phyloP scores from a whole-genome alignment of 2,113 vertebrate genomes.

The Planiliza haematocheilus region DNA sequence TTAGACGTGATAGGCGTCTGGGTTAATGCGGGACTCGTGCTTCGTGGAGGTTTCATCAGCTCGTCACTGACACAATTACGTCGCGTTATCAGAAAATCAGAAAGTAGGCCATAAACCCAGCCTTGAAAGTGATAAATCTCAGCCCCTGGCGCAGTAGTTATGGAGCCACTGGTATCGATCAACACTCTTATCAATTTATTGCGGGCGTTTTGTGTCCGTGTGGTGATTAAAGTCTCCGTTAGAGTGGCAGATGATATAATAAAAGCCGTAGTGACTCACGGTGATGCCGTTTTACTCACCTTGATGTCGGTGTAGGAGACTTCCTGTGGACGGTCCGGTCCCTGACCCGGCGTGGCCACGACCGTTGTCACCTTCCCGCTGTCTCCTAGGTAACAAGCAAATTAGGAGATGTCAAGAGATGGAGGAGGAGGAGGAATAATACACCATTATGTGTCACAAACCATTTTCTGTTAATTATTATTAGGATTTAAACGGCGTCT shows the following conservation, averaged over 20 bases:
- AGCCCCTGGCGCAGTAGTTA: not conserved
- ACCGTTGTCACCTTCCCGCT: constrained; percentile 93
- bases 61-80: constrained; percentile 27
- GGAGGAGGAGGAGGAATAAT: not conserved
- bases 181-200: not conserved
- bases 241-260: not conserved
- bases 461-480: too few relatives aligned
- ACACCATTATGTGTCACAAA: too few relatives aligned
- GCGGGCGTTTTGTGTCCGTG: not conserved
- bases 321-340: constrained; percentile 92
- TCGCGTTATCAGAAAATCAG: constrained; percentile 11
- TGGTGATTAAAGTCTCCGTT: not conserved
- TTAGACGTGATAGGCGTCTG: not conserved
- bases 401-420: not conserved
- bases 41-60: not conserved
- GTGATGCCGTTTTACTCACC: constrained; percentile 67
- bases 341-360: constrained; percentile 92
- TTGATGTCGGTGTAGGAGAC: constrained; percentile 95
- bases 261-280: not conserved
- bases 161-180: constrained; percentile 1
- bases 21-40: not conserved
- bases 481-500: not conserved
- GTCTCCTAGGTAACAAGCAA: constrained; percentile 82
- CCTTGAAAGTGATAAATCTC: constrained; percentile 7
- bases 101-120: constrained; percentile 1